Evolutionary conservation across 1,140 invertebrate species (phyloP).

Genomic region (Psix sp.): DNA sequence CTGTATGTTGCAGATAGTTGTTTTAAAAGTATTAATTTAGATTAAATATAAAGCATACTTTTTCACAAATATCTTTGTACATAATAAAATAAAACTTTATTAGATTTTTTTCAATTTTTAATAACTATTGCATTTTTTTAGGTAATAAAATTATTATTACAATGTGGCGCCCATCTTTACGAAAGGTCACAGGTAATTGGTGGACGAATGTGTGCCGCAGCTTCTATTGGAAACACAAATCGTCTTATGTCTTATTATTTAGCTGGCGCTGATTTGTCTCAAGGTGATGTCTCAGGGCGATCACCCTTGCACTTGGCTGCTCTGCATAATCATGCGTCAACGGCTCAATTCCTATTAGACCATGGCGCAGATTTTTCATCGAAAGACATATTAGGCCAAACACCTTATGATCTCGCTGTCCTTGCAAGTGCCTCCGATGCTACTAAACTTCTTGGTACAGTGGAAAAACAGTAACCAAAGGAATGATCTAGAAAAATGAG

Average conservation of each 20-base stretch:
- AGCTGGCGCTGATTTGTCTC: conserved; percentile 82
- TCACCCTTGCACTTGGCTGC: conserved; percentile 81
- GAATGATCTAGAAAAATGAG: neutral
- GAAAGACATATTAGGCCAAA: conserved; percentile 75
- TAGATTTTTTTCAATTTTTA: too few species aligned
- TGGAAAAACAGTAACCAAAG: conserved; percentile 23
- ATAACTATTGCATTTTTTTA: too few species aligned
- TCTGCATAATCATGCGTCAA: conserved; percentile 71
- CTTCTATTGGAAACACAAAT: conserved; percentile 77
- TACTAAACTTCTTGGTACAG: conserved; percentile 42
- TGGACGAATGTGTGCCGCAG: conserved; percentile 80
- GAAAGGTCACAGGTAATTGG: conserved; percentile 76
- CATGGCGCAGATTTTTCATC: conserved; percentile 65
- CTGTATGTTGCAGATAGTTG: too few species aligned
- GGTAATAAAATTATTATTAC: conserved; percentile 78
- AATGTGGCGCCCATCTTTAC: conserved; percentile 82
- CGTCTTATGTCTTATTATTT: conserved; percentile 79
- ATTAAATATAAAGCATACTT: too few species aligned
- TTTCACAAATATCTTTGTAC: too few species aligned
- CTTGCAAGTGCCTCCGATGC: conserved; percentile 63
- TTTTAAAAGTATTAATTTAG: too few species aligned
- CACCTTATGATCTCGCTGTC: conserved; percentile 75
- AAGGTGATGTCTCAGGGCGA: conserved; percentile 79
- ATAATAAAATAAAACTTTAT: too few species aligned
- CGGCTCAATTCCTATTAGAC: conserved; percentile 74